Base-by-base conservation (phyloP, 2,797 vertebrate species). In the Sebastes miniatus region DNA sequence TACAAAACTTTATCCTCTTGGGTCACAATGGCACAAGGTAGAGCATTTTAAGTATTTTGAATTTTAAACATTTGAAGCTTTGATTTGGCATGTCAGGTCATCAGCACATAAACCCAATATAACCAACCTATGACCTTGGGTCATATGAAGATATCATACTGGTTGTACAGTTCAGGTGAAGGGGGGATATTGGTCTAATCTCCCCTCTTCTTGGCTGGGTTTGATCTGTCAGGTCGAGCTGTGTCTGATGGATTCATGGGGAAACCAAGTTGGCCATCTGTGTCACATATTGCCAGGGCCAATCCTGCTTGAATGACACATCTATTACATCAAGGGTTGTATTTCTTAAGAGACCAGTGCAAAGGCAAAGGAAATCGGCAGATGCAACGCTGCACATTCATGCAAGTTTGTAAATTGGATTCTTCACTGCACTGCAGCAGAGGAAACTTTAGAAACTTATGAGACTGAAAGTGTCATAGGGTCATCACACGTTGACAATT, bases 291-390 rank as follows among this genome's bases (percentile, higher is more conserved):
- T 75, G 79, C 63, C 25, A 5, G 29, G 12, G 22, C 64, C 64
- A 67, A 64, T 79, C 63, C 39, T 57, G 12, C 71, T 32, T 89
- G 86, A 90, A 73, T 87, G 84, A 84, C 87, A 87, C 75, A 77
- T 89, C 67, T 77, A 83, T 87, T 90, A 88, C 73, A 78, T 76
- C 63, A 70, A 52, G 25, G 67, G 63, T 62, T 86, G 80, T 56
- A 50, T 77, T 74, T 87, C 69, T 81, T 77, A 65, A 66, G 73
- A 69, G 43, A 69, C 32, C 50, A 50, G 63, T 13, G 71, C 50
- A 64, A 66, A 68, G 54, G 29, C 20, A 73, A 27, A 67, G 24
- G 13, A 65, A 36, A 74, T 12, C 3, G 24, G 36, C 31, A 20
- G 47, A 52, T 8, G 58, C 54, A 29, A 14, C 2, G n/a, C 57